Percentiles rank a stretch among this genome's conserved stretches.
Evolutionary conservation across 2,113 vertebrate species (phyloP).

Genomic region (Sphyrna mokarran): DNA sequence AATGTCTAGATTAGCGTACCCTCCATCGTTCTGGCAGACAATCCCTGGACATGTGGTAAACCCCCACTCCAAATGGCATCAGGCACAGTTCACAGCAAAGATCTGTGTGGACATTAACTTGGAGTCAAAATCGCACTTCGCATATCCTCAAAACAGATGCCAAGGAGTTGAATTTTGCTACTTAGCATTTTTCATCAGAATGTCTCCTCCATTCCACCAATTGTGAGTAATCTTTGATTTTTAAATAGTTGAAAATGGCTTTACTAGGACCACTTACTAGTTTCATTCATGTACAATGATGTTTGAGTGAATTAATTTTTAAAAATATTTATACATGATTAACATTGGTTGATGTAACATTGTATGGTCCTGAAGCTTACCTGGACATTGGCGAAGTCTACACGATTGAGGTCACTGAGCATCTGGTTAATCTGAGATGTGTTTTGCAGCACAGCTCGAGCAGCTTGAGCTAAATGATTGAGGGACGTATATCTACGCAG

Average conservation of each 20-base stretch:
- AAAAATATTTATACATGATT: not conserved
- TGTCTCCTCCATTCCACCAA: not conserved
- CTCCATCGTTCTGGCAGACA: not conserved
- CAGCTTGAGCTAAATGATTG: constrained; percentile 92
- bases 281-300: not conserved
- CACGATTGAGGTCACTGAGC: constrained; percentile 96
- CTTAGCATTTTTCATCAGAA: not conserved
- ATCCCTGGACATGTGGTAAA: not conserved
- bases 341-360: not conserved
- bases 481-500: constrained; percentile 91
- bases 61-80: too few species aligned
- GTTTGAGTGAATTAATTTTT: not conserved
- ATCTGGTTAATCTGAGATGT: constrained; percentile 98
- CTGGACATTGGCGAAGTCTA: constrained; percentile 97
- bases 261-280: not conserved
- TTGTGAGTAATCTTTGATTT: not conserved
- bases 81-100: not conserved
- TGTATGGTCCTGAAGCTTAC: constrained; percentile 49
- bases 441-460: constrained; percentile 91
- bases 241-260: not conserved
- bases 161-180: not conserved
- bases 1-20: not conserved
- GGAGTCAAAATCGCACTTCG: not conserved
- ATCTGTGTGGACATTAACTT: not conserved
- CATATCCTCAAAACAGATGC: not conserved